phyloP scores from a whole-genome alignment of 2,888 invertebrate species.

The Tanytarsus gracilentus region DNA sequence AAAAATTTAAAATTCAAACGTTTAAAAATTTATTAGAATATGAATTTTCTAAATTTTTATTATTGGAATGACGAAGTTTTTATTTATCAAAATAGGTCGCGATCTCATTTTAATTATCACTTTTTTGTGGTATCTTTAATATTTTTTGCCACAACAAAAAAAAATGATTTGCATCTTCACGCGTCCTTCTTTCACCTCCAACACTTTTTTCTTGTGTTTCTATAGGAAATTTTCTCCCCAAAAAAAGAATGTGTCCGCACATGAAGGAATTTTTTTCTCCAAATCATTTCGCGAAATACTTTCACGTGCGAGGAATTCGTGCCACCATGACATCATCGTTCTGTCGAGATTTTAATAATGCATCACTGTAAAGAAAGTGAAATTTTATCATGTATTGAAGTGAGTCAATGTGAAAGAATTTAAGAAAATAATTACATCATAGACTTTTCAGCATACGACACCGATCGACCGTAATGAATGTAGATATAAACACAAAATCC shows the following conservation, averaged over 20 bases:
- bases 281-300: background rate
- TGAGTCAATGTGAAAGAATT: background rate
- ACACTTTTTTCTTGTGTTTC: no score
- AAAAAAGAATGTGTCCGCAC: background rate
- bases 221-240: no score
- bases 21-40: no score
- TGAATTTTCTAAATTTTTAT: no score
- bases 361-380: background rate
- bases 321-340: background rate
- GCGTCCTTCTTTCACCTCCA: no score
- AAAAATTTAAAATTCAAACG: no score
- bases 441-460: background rate
- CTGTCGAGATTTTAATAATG: background rate
- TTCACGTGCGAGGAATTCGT: background rate
- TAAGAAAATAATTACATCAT: background rate
- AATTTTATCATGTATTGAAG: background rate
- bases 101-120: no score
- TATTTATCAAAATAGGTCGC: no score
- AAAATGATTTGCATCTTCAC: no score
- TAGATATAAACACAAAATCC: conserved; percentile 15
- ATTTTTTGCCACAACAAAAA: no score
- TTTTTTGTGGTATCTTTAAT: no score
- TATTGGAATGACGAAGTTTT: no score
- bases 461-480: background rate
- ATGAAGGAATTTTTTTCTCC: background rate